phyloP scores from a whole-genome alignment of 2,797 vertebrate genomes.

The Arctocebus calabarensis region DNA sequence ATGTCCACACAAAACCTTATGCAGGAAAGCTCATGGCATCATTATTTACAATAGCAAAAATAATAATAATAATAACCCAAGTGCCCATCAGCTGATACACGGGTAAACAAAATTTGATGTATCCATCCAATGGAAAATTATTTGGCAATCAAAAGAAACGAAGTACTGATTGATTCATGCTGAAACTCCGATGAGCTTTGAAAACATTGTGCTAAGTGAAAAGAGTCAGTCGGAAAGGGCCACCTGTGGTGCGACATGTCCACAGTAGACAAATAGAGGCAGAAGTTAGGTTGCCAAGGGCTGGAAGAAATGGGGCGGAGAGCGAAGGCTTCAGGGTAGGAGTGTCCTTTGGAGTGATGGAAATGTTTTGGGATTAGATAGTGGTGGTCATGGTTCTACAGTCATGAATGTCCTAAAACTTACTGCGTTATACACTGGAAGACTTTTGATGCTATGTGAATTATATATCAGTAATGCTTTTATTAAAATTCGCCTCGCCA shows the following conservation, averaged over 20 bases:
- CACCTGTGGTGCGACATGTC: fast-evolving
- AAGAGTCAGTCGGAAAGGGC: background rate
- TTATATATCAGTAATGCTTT: background rate
- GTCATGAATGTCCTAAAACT: background rate
- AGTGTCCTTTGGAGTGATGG: background rate
- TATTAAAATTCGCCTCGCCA: too few relatives aligned
- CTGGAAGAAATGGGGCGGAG: too few relatives aligned
- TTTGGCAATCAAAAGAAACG: fast-evolving
- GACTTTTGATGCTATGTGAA: background rate
- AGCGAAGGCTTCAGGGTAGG: fast-evolving
- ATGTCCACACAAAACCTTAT: background rate
- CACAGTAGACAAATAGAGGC: background rate
- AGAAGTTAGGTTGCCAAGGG: background rate
- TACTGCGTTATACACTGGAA: fast-evolving
- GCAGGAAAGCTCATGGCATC: fast-evolving
- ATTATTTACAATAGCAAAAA: fast-evolving
- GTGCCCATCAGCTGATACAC: background rate
- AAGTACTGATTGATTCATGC: fast-evolving
- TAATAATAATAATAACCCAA: background rate
- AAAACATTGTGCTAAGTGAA: fast-evolving
- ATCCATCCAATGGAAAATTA: fast-evolving
- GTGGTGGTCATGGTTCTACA: too few relatives aligned
- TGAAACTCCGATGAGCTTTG: fast-evolving
- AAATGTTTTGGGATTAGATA: background rate
- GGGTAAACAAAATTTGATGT: fast-evolving